Conservation (phyloP, 2,888 invertebrate genomes). For the Digitonthophagus gazella region DNA sequence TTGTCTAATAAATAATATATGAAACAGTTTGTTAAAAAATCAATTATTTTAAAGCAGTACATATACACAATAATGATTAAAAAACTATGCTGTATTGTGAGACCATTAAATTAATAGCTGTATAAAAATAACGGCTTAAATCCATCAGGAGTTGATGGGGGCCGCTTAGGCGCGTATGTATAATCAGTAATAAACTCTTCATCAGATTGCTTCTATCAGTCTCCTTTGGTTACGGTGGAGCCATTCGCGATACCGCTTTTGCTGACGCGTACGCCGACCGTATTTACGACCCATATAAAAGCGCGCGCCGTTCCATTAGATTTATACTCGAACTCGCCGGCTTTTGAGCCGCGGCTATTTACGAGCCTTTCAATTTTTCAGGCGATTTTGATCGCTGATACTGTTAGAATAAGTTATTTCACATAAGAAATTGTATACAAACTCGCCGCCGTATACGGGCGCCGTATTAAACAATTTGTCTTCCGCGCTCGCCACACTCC, state of each 20-base stretch:
- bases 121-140: not conserved
- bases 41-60: no score
- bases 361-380: slow-evolving; percentile 6
- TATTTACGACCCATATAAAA: not conserved
- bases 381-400: slow-evolving; percentile 3
- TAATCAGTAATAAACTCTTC: not conserved
- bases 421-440: not conserved
- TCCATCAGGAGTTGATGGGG: not conserved
- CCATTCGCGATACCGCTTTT: not conserved
- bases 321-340: not conserved
- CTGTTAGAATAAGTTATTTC: slow-evolving; percentile 9
- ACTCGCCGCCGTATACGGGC: not conserved
- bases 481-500: not conserved
- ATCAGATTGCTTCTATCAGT: not conserved
- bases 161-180: not conserved
- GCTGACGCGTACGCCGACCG: not conserved
- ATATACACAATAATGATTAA: no score
- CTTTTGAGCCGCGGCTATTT: not conserved
- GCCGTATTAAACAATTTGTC: not conserved
- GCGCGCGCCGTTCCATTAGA: not conserved
- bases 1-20: no score
- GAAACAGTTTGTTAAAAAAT: no score
- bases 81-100: not conserved
- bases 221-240: not conserved
- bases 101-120: not conserved